Evolutionary conservation across 2,113 vertebrate species (phyloP).

Genomic region (Cettia cetti): DNA sequence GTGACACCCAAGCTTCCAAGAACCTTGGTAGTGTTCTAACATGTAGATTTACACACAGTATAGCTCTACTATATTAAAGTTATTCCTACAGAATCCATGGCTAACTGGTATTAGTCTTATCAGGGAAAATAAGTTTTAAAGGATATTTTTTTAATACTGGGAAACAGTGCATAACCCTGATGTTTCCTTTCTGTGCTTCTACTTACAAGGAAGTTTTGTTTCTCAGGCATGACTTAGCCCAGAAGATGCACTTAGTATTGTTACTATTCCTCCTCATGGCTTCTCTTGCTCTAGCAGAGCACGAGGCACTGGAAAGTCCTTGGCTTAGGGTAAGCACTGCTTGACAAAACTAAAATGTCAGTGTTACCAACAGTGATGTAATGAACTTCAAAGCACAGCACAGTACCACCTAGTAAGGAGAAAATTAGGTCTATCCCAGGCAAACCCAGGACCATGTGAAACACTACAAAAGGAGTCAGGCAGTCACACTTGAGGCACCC

Average conservation of each 20-base stretch:
- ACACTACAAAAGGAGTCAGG: not conserved
- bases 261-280: not conserved
- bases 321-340: not conserved
- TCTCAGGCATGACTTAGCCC: not conserved
- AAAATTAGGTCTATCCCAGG: not conserved
- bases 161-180: not conserved
- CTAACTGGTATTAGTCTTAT: not conserved
- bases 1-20: not conserved
- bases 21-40: not conserved
- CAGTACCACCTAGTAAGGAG: not conserved
- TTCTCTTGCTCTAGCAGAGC: not conserved
- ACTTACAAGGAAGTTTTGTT: not conserved
- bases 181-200: not conserved
- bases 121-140: not conserved
- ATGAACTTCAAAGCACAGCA: not conserved
- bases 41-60: not conserved
- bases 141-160: not conserved
- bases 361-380: not conserved
- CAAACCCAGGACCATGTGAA: not conserved
- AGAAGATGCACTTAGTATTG: not conserved
- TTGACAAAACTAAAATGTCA: not conserved
- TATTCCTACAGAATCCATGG: not conserved
- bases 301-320: not conserved
- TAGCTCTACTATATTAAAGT: not conserved
- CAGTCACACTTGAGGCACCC: not conserved